Evolutionary conservation across 2,113 vertebrate species (phyloP).

Genomic region (Oriolus oriolus): DNA sequence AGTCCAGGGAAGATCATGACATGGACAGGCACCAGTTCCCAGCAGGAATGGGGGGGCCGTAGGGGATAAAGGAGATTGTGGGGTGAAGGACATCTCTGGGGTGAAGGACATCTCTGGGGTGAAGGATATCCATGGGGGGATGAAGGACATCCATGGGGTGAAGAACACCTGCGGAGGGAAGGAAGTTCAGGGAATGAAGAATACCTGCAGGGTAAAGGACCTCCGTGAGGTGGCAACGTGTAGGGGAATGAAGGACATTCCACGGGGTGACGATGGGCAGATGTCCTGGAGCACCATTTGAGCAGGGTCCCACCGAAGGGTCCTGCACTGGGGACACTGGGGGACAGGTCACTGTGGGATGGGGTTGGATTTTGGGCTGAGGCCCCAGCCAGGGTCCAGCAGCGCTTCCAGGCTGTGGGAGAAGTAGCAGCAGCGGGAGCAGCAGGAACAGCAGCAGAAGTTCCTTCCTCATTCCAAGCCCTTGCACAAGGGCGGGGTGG

Average conservation of each 20-base stretch:
- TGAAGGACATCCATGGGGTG: background rate
- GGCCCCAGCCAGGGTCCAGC: rapidly evolving
- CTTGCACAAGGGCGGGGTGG: background rate
- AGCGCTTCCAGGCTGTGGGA: background rate
- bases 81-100: background rate
- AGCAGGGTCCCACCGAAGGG: rapidly evolving
- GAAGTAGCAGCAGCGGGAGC: background rate
- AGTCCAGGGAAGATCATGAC: background rate
- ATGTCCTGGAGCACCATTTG: background rate
- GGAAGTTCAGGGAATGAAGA: too few relatives aligned
- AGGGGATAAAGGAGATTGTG: rapidly evolving
- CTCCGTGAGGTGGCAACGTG: too few relatives aligned
- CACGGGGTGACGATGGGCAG: background rate
- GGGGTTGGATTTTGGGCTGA: background rate
- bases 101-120: background rate
- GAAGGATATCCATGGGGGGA: rapidly evolving
- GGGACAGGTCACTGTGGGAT: background rate
- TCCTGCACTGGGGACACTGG: rapidly evolving
- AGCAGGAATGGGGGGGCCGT: rapidly evolving
- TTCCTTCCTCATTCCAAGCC: constrained; percentile 17
- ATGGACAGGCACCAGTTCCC: rapidly evolving
- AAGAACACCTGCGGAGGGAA: too few relatives aligned
- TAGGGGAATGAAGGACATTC: too few relatives aligned
- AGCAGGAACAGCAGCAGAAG: background rate
- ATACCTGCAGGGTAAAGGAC: too few relatives aligned